phyloP scores from a whole-genome alignment of 2,797 vertebrate genomes.

The Poecilia velifera region DNA sequence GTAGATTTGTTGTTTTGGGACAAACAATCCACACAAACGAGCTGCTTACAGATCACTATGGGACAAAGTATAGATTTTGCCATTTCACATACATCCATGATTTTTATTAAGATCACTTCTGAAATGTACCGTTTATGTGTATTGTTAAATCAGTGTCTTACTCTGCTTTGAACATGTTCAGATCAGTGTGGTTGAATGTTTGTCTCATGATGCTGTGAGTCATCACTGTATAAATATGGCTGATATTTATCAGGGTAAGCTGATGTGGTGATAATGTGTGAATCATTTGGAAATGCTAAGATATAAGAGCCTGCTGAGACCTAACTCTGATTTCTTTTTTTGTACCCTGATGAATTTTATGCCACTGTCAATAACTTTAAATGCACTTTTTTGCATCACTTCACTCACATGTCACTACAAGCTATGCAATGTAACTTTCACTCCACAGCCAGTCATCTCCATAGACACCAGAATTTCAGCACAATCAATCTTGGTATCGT shows the following conservation, averaged over 20 bases:
- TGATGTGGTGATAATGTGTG: slow-evolving; percentile 32
- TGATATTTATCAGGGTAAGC: slow-evolving; percentile 58
- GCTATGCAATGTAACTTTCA: slow-evolving; percentile 81
- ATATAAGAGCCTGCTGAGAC: slow-evolving; percentile 25
- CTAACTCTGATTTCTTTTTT: slow-evolving; percentile 12
- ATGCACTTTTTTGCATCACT: slow-evolving; percentile 73
- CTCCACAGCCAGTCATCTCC: slow-evolving; percentile 63
- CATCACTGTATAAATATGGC: slow-evolving; percentile 70
- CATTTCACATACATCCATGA: slow-evolving; percentile 39
- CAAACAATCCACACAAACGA: slow-evolving; percentile 51
- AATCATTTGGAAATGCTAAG: slow-evolving; percentile 26
- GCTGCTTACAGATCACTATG: slow-evolving; percentile 52
- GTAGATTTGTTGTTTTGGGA: slow-evolving; percentile 50
- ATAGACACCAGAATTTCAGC: slow-evolving; percentile 62
- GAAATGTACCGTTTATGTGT: slow-evolving; percentile 55
- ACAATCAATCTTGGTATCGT: slow-evolving; percentile 73
- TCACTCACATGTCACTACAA: slow-evolving; percentile 66
- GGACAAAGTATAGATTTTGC: slow-evolving; percentile 16
- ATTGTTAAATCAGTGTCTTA: slow-evolving; percentile 60
- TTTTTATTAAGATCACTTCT: slow-evolving; percentile 55
- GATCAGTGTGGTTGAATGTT: slow-evolving; percentile 59
- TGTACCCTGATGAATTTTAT: slow-evolving; percentile 44
- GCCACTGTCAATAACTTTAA: slow-evolving; percentile 56
- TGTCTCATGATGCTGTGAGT: slow-evolving; percentile 73
- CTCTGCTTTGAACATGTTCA: slow-evolving; percentile 59